Percentiles rank a stretch among this genome's conserved stretches.
Evolutionary conservation across 2,888 invertebrate genomes (phyloP).

Genomic region (Notodonta dromedarius): DNA sequence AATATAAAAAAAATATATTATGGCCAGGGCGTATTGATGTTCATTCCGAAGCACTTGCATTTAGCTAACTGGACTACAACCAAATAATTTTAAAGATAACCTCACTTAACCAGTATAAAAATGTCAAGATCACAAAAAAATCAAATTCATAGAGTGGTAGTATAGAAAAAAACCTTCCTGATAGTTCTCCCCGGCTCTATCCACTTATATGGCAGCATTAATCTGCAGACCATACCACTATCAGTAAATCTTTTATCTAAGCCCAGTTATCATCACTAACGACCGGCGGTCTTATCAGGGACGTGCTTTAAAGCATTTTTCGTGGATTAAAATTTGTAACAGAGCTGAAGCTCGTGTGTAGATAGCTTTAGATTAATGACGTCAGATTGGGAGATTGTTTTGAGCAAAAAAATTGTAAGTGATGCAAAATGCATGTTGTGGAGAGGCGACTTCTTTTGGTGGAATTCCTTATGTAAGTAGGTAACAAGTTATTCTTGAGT

Average conservation of each 20-base stretch:
- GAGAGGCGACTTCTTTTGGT: not conserved
- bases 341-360: conserved; percentile 29
- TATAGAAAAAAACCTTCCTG: too few relatives aligned
- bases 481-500: not conserved
- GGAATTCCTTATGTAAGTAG: not conserved
- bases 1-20: too few relatives aligned
- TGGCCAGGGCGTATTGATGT: too few relatives aligned
- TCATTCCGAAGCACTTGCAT: too few relatives aligned
- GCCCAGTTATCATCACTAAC: conserved; percentile 41
- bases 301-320: conserved; percentile 42
- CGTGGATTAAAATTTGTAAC: conserved; percentile 35
- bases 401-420: conserved; percentile 20
- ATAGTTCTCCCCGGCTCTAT: not conserved
- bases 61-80: too few relatives aligned
- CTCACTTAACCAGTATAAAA: too few relatives aligned
- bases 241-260: conserved; percentile 40
- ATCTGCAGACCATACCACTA: conserved; percentile 34
- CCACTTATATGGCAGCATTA: conserved; percentile 21
- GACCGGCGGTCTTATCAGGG: conserved; percentile 43
- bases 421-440: conserved; percentile 8
- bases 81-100: too few relatives aligned
- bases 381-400: conserved; percentile 37
- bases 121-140: too few relatives aligned
- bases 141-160: too few relatives aligned
- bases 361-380: conserved; percentile 41